These are phyloP conservation scores for Aricia artaxerxes DNA, from an alignment of 2,888 invertebrate genomes.

Conservation along the genomic window DNA sequence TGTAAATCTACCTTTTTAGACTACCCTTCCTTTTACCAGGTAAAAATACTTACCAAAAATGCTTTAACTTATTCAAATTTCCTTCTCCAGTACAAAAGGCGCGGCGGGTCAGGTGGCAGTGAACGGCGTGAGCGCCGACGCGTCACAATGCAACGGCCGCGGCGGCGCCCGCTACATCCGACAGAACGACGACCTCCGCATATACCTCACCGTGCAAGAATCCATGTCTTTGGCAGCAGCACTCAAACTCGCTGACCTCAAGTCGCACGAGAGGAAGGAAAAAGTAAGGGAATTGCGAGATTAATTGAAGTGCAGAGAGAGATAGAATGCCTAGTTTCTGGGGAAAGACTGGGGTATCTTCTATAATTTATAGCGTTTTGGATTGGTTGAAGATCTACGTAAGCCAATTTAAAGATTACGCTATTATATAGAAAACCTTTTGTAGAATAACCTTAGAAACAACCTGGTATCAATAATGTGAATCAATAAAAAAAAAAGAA, in stretches of 20 bases:
- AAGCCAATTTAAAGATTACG: too few species aligned
- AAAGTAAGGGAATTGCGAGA: constrained; percentile 75
- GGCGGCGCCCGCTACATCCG: constrained; percentile 91
- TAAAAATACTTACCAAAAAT: neutral
- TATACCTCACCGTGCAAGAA: constrained; percentile 88
- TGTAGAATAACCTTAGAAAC: too few species aligned
- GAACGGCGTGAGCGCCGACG: constrained; percentile 81
- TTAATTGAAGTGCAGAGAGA: too few species aligned
- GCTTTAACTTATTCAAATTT: neutral
- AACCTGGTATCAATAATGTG: too few species aligned
- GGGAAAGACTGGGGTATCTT: too few species aligned
- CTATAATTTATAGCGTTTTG: too few species aligned
- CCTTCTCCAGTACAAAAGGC: constrained; percentile 81
- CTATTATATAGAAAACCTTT: too few species aligned
- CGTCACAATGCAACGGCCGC: constrained; percentile 85
- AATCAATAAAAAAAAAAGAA: too few species aligned
- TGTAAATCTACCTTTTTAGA: neutral
- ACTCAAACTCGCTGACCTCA: constrained; percentile 88
- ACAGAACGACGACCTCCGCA: constrained; percentile 88
- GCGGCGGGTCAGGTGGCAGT: constrained; percentile 86
- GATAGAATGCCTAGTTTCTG: too few species aligned
- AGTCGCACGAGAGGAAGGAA: constrained; percentile 83
- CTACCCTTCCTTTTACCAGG: neutral
- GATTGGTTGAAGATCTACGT: too few species aligned
- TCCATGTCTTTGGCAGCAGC: constrained; percentile 91